Conservation (phyloP, 2,113 vertebrate genomes). For the Myiagra hebetior region DNA sequence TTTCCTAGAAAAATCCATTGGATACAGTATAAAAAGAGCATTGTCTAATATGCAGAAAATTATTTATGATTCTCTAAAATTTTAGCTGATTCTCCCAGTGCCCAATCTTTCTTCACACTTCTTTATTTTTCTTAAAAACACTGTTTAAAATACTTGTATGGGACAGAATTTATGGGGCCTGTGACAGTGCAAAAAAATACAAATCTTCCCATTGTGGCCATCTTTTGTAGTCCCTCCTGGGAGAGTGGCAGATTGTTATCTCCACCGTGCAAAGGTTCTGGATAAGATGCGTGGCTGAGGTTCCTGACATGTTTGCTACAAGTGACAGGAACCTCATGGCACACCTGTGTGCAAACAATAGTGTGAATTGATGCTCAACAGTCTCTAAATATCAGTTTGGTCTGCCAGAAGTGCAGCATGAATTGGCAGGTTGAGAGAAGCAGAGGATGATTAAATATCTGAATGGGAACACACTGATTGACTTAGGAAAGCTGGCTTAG, state of each 20-base stretch:
- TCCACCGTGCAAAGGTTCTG: background rate
- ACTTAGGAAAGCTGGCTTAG: constrained; percentile 21
- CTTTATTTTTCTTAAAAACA: background rate
- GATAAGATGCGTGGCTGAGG: background rate
- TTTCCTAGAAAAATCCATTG: constrained; percentile 40
- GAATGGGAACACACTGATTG: constrained; percentile 26
- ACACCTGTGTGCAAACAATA: constrained; percentile 20
- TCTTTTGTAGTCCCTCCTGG: background rate
- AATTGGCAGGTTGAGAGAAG: constrained; percentile 51
- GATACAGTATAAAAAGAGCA: background rate
- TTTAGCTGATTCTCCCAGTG: background rate
- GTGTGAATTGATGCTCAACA: background rate
- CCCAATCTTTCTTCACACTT: background rate
- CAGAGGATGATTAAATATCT: constrained; percentile 13
- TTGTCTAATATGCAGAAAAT: constrained; percentile 2
- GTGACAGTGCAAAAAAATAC: background rate
- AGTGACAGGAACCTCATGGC: background rate
- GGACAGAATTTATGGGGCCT: background rate
- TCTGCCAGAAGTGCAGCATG: constrained; percentile 25
- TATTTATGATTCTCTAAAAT: background rate
- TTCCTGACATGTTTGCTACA: background rate
- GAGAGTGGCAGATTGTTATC: background rate
- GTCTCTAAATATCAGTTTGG: constrained; percentile 10
- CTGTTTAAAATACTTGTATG: background rate
- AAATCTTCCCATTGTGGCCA: background rate